Base-by-base conservation (phyloP, 1,140 invertebrate species). In the Scaptomyza hsui region DNA sequence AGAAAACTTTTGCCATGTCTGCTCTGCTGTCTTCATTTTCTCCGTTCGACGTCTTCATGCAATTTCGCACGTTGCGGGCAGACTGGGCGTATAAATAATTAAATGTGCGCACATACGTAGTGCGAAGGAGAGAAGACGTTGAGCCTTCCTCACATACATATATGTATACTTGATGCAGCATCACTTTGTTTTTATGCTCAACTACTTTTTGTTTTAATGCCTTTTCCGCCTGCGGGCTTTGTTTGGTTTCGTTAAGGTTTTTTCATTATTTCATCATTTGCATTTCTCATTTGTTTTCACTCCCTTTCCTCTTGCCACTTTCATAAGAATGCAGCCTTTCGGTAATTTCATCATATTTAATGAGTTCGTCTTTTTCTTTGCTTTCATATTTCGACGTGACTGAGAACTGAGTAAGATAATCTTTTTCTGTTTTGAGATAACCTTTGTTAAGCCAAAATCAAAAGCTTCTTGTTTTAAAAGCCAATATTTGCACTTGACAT, bases 71-170 rank as follows among this genome's bases (percentile, higher is more conserved):
- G 81, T 73, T 86, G 81, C 78, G 80, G 81, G 81, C 69, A 77
- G 77, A 80, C 76, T 67, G 69, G 77, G 81, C 81, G 81, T 69
- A 86, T 85, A 81, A 85, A 85, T 85, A 85, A 85, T 85, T 85
- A 85, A 85, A 86, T 86, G 72, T 81, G 75, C 67, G 56, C 41
- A 52, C 55, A 56, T 4, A 35, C 24, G n/a, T 24, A 47, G 9
- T 19, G 19, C 10, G 19, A 62, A 19, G 9, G 5, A 29, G 39
- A 21, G 13, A 24, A 16, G 37, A 55, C 16, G 48, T 9, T 52
- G 59, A 29, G 45, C 41, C 67, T 62, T 51, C 63, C 59, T 29
- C 26, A 29, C 26, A 29, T 9, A 29, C 7, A n/a, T n/a, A n/a
- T n/a, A n/a, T n/a, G n/a, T n/a, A 72, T 83, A 59, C 80, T 79